Conservation (phyloP, 2,113 vertebrate species). For the Sander vitreus region DNA sequence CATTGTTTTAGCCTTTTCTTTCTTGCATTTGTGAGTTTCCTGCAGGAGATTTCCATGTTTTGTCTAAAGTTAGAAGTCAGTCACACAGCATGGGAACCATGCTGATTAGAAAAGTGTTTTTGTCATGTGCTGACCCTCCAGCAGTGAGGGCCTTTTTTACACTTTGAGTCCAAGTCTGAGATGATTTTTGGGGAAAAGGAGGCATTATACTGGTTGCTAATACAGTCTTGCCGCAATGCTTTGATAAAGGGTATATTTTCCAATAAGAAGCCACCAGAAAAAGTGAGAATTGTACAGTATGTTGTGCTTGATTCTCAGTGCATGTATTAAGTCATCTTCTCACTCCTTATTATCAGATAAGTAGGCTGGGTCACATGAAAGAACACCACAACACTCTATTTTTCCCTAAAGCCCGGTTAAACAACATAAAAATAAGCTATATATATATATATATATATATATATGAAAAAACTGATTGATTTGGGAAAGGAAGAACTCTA, state of each 20-base stretch:
- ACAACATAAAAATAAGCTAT: no score
- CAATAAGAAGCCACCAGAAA: background rate
- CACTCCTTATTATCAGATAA: background rate
- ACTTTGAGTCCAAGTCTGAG: background rate
- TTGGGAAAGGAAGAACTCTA: background rate
- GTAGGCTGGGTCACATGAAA: background rate
- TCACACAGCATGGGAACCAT: conserved; percentile 11
- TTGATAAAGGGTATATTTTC: background rate
- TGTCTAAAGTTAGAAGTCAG: conserved; percentile 50
- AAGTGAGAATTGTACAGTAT: background rate
- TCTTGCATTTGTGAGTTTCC: background rate
- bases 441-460: no score
- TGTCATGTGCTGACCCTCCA: conserved; percentile 38
- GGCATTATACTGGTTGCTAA: background rate
- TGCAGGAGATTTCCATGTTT: conserved; percentile 12
- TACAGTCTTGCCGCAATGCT: background rate
- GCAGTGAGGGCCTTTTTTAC: background rate
- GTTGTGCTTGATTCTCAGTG: background rate
- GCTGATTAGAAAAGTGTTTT: conserved; percentile 22
- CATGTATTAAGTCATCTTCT: background rate
- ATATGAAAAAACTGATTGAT: no score
- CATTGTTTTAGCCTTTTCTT: background rate
- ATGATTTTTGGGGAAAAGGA: background rate
- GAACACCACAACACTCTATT: background rate
- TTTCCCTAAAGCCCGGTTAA: background rate